A percentile compares a stretch with the other conserved stretches of the same genome.
phyloP scores from a whole-genome alignment of 2,888 invertebrate species.

The Odontomyia ornata region DNA sequence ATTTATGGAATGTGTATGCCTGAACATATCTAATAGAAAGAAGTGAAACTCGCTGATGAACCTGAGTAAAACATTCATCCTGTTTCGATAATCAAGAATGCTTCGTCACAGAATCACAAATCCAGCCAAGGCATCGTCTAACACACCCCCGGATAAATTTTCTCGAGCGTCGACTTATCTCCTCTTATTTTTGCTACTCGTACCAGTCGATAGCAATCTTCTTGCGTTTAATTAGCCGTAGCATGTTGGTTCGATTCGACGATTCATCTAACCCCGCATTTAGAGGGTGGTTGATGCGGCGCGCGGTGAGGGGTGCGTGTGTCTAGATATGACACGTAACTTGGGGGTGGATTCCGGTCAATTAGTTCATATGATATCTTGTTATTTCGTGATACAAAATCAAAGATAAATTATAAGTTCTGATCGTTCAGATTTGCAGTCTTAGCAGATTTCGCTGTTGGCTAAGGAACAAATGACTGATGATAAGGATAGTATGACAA shows the following conservation, averaged over 20 bases:
- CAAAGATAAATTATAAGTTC: constrained; percentile 30
- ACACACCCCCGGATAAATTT: not conserved
- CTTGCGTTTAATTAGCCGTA: constrained; percentile 37
- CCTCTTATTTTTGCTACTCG: not conserved
- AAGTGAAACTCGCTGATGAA: too few species aligned
- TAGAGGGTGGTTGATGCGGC: too few species aligned
- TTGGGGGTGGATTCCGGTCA: constrained; percentile 25
- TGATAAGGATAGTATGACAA: constrained; percentile 5
- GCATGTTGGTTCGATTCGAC: not conserved
- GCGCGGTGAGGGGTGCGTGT: not conserved
- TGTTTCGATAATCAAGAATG: not conserved
- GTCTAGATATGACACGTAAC: constrained; percentile 28
- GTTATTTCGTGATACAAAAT: constrained; percentile 26
- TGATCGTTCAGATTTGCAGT: constrained; percentile 5
- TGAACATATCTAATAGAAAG: too few species aligned
- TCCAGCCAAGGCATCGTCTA: not conserved
- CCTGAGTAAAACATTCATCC: not conserved
- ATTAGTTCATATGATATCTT: constrained; percentile 37
- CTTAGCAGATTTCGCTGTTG: constrained; percentile 19
- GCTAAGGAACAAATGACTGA: not conserved
- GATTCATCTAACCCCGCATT: not conserved
- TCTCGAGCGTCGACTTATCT: not conserved
- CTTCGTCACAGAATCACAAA: not conserved
- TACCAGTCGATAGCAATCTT: constrained; percentile 15
- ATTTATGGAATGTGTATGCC: too few species aligned